These are phyloP conservation scores for Eulemur rubriventer DNA, from an alignment of 2,797 vertebrate genomes.

Conservation along the genomic window DNA sequence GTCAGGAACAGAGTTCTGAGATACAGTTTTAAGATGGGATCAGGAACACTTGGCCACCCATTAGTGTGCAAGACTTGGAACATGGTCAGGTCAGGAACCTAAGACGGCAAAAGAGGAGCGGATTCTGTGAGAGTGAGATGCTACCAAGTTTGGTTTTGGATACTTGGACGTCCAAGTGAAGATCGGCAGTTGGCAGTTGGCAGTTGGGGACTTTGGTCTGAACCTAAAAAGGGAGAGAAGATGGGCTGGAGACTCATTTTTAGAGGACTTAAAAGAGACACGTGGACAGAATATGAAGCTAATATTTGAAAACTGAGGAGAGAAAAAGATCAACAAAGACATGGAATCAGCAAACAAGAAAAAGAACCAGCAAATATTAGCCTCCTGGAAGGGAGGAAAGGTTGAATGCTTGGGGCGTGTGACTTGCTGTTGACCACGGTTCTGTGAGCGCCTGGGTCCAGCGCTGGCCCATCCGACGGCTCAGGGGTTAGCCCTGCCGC, in stretches of 20 bases:
- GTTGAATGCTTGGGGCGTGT: not conserved
- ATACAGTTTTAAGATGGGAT: not conserved
- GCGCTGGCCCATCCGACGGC: not conserved
- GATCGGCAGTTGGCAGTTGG: not conserved
- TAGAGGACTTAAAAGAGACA: not conserved
- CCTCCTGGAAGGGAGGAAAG: not conserved
- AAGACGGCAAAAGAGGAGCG: not conserved
- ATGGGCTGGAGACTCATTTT: not conserved
- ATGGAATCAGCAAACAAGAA: not conserved
- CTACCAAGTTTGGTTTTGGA: slow-evolving; percentile 16
- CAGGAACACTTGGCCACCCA: not conserved
- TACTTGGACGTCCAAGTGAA: not conserved
- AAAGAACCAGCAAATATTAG: not conserved
- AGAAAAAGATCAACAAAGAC: not conserved
- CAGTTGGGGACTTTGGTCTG: not conserved
- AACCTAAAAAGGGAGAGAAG: not conserved
- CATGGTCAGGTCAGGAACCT: not conserved
- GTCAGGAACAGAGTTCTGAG: not conserved
- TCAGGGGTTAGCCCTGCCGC: not conserved
- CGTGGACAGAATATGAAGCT: not conserved
- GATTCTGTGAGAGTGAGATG: not conserved
- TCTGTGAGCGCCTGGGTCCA: not conserved
- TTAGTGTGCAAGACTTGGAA: not conserved
- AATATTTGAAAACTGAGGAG: not conserved
- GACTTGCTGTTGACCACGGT: not conserved